Base-by-base conservation (phyloP, 1,140 invertebrate genomes). In the Bombus confusus region DNA sequence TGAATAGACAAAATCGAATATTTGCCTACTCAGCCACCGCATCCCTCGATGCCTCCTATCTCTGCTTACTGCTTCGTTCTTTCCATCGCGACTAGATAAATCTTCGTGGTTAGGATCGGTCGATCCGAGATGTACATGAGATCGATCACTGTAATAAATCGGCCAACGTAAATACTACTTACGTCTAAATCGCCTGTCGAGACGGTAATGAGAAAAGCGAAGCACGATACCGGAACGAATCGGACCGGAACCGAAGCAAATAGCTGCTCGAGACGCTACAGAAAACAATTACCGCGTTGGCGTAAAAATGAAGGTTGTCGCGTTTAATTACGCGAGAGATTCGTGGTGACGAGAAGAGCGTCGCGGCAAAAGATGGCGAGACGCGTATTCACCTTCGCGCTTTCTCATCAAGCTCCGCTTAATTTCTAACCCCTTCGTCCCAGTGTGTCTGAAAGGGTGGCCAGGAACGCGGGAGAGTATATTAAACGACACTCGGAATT, bases 401-500 rank as follows among this genome's bases (percentile, higher is more conserved):
- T 88, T 91, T 91, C 88, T 92, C 89, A 83, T 91, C 88, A 85
- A 84, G 76, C 86, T 88, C 57, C 91, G 83, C 86, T 92, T 92
- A 91, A 92, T 92, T 92, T 92, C 92, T 91, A 91, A 92, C 92
- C 90, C 92, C 90, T 90, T 82, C 86, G 74, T 84, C 75, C 59
- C 72, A 59, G 71, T 59, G 71, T 31, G 57, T 47, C 59, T n/a
- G 43, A 77, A 84, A 85, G 84, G 83, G 83, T 76, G 74, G 75
- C 74, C 52, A 85, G 86, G 76, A 86, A 83, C 77, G 87, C 88
- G 69, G 77, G 89, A 84, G 93, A 94, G 93, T 95, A 95, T 95
- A 95, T 95, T 94, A 95, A 95, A 92, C 94, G 94, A 93, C 94
- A 95, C 94, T 95, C 92, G 93, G 94, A 95, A 95, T 95, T 95